These are phyloP conservation scores for Dilophus febrilis DNA, from an alignment of 2,888 invertebrate species.

Conservation along the genomic window DNA sequence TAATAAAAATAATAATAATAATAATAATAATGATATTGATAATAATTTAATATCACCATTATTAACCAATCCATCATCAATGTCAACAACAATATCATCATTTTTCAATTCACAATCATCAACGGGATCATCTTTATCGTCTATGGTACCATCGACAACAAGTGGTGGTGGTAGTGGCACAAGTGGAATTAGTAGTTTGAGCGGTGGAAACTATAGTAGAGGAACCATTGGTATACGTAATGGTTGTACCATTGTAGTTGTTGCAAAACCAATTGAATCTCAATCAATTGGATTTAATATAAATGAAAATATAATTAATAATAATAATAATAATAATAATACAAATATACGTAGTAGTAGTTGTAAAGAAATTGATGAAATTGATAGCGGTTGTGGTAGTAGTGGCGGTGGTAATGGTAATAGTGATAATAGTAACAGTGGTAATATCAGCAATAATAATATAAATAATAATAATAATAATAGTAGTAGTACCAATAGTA, in stretches of 20 bases:
- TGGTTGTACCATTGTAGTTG: too few species aligned
- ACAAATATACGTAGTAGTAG: too few species aligned
- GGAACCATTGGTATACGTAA: neutral
- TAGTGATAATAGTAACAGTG: neutral
- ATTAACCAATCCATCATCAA: neutral
- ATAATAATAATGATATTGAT: neutral
- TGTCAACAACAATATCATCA: neutral
- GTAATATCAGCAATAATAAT: neutral
- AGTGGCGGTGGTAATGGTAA: neutral
- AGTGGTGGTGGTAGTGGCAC: neutral
- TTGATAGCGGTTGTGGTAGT: neutral
- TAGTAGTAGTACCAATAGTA: neutral
- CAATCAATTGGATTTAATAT: conserved; percentile 21
- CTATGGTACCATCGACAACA: neutral
- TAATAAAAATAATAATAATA: neutral
- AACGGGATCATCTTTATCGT: too few species aligned
- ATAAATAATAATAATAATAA: neutral
- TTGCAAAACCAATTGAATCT: conserved; percentile 20
- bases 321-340: too few species aligned
- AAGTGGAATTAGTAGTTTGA: too few species aligned
- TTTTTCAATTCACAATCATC: neutral
- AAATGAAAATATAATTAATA: conserved; percentile 1
- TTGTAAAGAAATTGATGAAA: neutral
- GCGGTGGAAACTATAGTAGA: too few species aligned
- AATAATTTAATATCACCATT: neutral